A percentile compares a stretch with the other conserved stretches of the same genome.
Conservation (phyloP, 2,888 invertebrate genomes). For the Xestia xanthographa region DNA sequence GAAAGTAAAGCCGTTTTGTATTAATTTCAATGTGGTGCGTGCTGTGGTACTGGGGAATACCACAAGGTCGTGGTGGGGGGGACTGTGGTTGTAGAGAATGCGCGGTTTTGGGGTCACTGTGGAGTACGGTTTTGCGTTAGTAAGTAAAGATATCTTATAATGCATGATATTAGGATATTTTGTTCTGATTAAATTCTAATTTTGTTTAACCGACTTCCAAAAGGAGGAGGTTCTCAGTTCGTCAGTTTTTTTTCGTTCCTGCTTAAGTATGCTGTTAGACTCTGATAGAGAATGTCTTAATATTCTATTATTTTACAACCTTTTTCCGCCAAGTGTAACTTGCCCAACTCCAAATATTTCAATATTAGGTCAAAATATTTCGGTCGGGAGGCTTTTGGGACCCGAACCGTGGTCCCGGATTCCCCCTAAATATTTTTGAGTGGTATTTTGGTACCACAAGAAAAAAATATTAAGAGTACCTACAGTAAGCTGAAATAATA, state of each 20-base stretch:
- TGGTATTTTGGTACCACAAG: no score
- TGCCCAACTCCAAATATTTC: background rate
- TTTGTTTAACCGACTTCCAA: no score
- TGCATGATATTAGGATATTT: background rate
- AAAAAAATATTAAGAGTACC: no score
- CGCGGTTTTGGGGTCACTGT: slow-evolving; percentile 33
- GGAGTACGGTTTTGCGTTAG: background rate
- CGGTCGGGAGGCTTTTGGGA: no score
- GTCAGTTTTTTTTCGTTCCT: background rate
- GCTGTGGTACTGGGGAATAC: slow-evolving; percentile 9
- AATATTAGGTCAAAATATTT: no score
- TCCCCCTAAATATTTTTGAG: no score
- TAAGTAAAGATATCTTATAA: background rate
- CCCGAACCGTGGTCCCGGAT: no score
- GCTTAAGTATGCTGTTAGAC: background rate
- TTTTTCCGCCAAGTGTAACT: background rate
- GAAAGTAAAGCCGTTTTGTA: background rate
- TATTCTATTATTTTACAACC: background rate
- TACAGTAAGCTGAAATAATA: no score
- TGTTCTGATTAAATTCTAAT: no score
- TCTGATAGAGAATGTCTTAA: background rate
- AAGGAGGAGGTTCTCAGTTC: no score
- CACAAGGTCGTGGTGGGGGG: slow-evolving; percentile 21
- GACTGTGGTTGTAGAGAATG: slow-evolving; percentile 43
- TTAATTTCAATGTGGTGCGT: background rate